Percentiles rank a stretch among this genome's conserved stretches.
Conservation (phyloP, 2,797 vertebrate genomes). For the Xyrichtys novacula region DNA sequence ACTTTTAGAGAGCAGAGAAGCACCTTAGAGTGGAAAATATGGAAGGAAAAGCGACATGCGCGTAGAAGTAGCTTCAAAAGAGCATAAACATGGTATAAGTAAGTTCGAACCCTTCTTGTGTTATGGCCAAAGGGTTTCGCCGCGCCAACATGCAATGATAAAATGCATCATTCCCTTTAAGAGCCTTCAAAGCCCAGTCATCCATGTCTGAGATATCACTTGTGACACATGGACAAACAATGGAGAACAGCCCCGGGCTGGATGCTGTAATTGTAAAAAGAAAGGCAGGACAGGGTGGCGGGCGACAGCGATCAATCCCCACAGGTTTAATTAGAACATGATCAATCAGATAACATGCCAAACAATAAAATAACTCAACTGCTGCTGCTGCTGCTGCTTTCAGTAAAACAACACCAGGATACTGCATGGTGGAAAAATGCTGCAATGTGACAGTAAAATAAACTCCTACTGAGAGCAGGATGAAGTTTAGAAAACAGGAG, state of each 20-base stretch:
- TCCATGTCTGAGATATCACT: conserved; percentile 61
- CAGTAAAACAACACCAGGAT: not conserved
- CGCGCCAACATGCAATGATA: conserved; percentile 54
- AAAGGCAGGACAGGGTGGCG: conserved; percentile 16
- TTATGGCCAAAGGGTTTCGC: conserved; percentile 44
- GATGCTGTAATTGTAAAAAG: conserved; percentile 39
- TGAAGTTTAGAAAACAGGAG: conserved; percentile 2
- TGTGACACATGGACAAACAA: conserved; percentile 72
- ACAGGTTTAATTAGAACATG: conserved; percentile 27
- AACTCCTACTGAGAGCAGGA: not conserved
- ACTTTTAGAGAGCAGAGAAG: too few species aligned
- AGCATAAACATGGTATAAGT: conserved; percentile 38
- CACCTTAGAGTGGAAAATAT: not conserved
- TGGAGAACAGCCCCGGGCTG: conserved; percentile 47
- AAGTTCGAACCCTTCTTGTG: conserved; percentile 17
- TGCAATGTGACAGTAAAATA: too few species aligned
- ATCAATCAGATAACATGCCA: conserved; percentile 9
- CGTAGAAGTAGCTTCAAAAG: conserved; percentile 53
- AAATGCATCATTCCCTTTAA: conserved; percentile 62
- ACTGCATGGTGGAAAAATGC: not conserved
- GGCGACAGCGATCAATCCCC: not conserved
- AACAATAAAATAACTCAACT: not conserved
- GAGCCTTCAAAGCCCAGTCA: conserved; percentile 61
- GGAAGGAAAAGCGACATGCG: too few species aligned
- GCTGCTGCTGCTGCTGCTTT: not conserved